Percentiles rank a stretch among this genome's conserved stretches.
phyloP scores from a whole-genome alignment of 2,113 vertebrate species.

The Nanger granti region DNA sequence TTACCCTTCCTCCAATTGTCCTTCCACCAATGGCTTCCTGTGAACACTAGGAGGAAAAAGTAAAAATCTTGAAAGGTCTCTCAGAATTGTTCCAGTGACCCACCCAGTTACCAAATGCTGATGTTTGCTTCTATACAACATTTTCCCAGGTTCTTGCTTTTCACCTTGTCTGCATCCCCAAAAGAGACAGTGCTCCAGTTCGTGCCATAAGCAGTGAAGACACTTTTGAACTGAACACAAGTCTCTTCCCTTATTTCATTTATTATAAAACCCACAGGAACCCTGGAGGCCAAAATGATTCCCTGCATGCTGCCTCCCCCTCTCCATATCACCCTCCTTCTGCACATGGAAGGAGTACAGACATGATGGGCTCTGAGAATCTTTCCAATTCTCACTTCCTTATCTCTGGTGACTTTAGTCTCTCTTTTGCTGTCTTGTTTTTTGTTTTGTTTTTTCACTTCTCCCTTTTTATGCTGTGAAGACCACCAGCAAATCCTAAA shows the following conservation, averaged over 20 bases:
- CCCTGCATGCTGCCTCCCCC: rapidly evolving
- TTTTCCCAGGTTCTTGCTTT: neutral
- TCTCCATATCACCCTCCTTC: neutral
- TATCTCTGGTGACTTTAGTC: neutral
- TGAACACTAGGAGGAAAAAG: neutral
- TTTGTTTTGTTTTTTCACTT: slow-evolving; percentile 2
- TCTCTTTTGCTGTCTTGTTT: neutral
- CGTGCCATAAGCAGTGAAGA: neutral
- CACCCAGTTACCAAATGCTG: neutral
- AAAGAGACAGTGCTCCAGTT: neutral
- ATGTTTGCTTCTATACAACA: neutral
- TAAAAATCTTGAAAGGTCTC: neutral
- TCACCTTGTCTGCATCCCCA: neutral
- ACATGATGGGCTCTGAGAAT: neutral
- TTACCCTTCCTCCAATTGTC: neutral
- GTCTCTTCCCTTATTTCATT: neutral
- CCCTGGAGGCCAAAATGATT: neutral
- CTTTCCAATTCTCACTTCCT: neutral
- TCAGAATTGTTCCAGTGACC: neutral
- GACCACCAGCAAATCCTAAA: neutral
- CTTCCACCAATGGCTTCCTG: neutral
- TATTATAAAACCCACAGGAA: neutral
- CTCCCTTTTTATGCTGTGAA: neutral
- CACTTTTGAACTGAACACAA: neutral
- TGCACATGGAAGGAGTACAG: neutral